Conservation (phyloP, 2,888 invertebrate genomes). For the Chelonus formosanus region DNA sequence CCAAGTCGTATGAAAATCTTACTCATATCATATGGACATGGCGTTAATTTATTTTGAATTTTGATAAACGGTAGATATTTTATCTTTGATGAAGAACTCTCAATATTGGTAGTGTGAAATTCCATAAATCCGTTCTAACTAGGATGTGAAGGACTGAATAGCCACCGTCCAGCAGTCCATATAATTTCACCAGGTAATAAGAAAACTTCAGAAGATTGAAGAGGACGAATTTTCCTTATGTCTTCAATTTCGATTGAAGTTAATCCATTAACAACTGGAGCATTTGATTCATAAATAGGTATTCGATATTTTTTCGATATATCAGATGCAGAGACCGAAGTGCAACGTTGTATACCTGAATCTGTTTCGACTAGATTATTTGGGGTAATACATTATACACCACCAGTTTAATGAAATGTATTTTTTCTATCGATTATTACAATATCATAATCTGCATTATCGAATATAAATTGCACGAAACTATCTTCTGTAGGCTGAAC, state of each 20-base stretch:
- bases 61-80: conserved; percentile 14
- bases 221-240: no score
- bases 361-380: not conserved
- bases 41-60: not conserved
- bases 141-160: not conserved
- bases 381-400: not conserved
- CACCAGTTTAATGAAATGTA: conserved; percentile 16
- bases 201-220: not conserved
- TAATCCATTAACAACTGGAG: no score
- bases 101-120: not conserved
- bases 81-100: not conserved
- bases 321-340: no score
- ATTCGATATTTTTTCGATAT: no score
- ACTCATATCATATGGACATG: no score
- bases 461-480: conserved; percentile 15
- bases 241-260: no score
- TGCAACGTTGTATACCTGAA: no score
- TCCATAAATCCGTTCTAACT: conserved; percentile 25
- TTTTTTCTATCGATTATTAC: conserved; percentile 11
- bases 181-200: conserved; percentile 5
- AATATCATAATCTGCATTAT: conserved; percentile 18
- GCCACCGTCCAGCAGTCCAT: not conserved
- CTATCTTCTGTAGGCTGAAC: conserved; percentile 4
- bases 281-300: no score
- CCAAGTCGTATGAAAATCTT: no score